A percentile compares a stretch with the other conserved stretches of the same genome.
These are phyloP conservation scores for Poecilia picta DNA, from an alignment of 2,797 vertebrate genomes.

Conservation along the genomic window DNA sequence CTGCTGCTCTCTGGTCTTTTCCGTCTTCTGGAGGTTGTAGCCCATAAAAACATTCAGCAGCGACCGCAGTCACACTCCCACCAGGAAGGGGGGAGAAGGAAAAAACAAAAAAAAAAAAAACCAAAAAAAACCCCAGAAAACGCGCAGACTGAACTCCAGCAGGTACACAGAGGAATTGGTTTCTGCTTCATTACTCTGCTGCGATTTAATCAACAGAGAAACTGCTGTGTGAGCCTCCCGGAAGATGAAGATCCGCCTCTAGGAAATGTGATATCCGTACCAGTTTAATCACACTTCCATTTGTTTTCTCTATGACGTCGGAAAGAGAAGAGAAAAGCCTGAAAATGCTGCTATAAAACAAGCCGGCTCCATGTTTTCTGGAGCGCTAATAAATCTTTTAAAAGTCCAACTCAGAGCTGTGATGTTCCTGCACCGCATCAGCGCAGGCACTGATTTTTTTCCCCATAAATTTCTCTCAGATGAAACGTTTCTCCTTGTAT, in stretches of 20 bases:
- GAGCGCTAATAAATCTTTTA: background rate
- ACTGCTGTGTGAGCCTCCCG: conserved; percentile 43
- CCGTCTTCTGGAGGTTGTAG: conserved; percentile 43
- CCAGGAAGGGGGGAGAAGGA: background rate
- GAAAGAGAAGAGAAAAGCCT: background rate
- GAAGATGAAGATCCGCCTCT: conserved; percentile 44
- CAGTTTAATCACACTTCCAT: conserved; percentile 12
- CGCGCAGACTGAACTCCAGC: conserved; percentile 32
- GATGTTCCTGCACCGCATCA: background rate
- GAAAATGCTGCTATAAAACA: background rate
- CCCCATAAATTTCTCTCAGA: background rate
- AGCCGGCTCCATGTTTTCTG: background rate
- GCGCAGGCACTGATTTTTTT: background rate
- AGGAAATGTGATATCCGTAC: conserved; percentile 9
- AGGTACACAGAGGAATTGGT: conserved; percentile 33
- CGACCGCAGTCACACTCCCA: conserved; percentile 28
- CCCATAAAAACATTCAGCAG: conserved; percentile 50
- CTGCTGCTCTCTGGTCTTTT: conserved; percentile 61
- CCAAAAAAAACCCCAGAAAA: too few species aligned
- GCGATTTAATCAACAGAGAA: conserved; percentile 39
- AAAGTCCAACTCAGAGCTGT: background rate
- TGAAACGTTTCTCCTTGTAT: background rate
- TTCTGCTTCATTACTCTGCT: conserved; percentile 53
- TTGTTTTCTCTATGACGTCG: background rate
- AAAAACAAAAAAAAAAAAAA: too few species aligned